phyloP scores from a whole-genome alignment of 1,140 invertebrate genomes.

The Leptopilina boulardi region DNA sequence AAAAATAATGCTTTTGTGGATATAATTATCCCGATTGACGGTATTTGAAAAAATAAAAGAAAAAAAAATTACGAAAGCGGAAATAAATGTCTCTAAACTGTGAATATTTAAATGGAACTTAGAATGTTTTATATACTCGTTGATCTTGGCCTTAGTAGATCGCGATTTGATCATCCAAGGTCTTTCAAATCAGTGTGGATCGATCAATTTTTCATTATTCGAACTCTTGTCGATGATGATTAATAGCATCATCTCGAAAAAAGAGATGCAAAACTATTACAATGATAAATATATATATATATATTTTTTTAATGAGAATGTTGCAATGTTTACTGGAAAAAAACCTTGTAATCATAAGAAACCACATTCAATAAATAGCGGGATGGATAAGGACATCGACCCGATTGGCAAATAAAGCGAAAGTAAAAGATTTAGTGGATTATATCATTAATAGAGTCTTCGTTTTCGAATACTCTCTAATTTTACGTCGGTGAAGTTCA shows the following conservation, averaged over 20 bases:
- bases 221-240: background rate
- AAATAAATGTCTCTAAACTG: background rate
- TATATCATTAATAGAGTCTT: background rate
- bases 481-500: no score
- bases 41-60: no score
- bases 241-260: background rate
- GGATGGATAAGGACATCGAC: slow-evolving; percentile 4
- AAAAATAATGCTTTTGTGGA: no score
- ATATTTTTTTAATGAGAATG: background rate
- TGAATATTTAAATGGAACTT: background rate
- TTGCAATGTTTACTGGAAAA: background rate
- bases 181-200: slow-evolving; percentile 19
- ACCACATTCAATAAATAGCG: background rate
- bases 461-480: no score
- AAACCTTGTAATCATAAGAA: background rate
- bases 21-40: no score
- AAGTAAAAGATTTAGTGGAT: slow-evolving; percentile 3
- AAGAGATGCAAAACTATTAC: background rate
- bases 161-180: background rate
- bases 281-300: background rate
- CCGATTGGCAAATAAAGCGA: slow-evolving; percentile 12
- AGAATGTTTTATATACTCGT: background rate
- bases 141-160: slow-evolving; percentile 28
- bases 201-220: background rate
- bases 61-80: background rate